Conservation (phyloP, 2,113 vertebrate species). For the Muntiacus reevesi region DNA sequence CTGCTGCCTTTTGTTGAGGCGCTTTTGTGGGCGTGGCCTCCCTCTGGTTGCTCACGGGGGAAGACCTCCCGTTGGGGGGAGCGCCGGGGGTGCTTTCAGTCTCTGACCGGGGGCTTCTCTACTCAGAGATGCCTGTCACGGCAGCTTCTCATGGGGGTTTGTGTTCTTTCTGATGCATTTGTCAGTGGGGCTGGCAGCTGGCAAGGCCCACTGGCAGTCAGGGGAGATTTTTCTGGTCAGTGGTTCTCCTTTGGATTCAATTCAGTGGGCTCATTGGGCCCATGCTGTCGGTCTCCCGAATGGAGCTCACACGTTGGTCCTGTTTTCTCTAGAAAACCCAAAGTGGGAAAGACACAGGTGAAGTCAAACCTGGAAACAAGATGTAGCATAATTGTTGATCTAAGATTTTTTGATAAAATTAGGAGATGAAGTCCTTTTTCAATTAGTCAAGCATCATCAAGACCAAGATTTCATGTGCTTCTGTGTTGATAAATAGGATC, state of each 20-base stretch:
- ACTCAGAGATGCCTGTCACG: not conserved
- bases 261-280: constrained; percentile 1
- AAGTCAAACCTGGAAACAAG: fast-evolving
- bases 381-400: fast-evolving
- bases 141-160: fast-evolving
- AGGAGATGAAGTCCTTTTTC: not conserved
- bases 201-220: not conserved
- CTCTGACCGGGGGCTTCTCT: not conserved
- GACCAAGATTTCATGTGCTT: not conserved
- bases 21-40: constrained; percentile 80
- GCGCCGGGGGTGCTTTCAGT: not conserved
- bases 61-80: constrained; percentile 48
- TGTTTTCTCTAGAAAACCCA: not conserved
- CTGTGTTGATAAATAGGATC: not conserved
- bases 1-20: constrained; percentile 81
- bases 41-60: constrained; percentile 84
- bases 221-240: not conserved
- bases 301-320: fast-evolving
- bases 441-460: not conserved
- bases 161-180: not conserved
- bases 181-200: not conserved
- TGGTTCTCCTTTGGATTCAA: constrained; percentile 39
- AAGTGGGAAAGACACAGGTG: fast-evolving
- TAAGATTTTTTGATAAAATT: not conserved
- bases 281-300: fast-evolving